Percentiles rank a stretch among this genome's conserved stretches.
Evolutionary conservation across 1,140 invertebrate species (phyloP).

Genomic region (Melipona quadrifasciata): DNA sequence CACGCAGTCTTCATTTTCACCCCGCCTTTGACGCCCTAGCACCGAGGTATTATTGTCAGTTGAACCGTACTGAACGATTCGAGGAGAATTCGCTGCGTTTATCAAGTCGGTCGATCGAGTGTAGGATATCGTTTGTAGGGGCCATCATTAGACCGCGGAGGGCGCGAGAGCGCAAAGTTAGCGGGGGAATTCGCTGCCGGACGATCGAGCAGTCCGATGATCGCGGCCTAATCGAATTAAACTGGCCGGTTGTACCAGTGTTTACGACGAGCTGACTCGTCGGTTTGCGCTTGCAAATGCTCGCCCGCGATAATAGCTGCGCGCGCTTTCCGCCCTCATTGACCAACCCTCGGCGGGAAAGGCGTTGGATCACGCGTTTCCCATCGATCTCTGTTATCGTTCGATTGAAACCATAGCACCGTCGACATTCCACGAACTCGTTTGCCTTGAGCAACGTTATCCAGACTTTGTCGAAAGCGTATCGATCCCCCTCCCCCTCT

Average conservation of each 20-base stretch:
- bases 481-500: too few relatives aligned
- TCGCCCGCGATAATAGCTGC: slow-evolving; percentile 57
- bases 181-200: slow-evolving; percentile 56
- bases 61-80: not conserved
- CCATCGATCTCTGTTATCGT: slow-evolving; percentile 54
- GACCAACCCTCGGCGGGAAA: slow-evolving; percentile 18
- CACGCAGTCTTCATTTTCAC: not conserved
- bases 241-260: slow-evolving; percentile 53
- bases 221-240: slow-evolving; percentile 71
- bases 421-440: not conserved
- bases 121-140: slow-evolving; percentile 2
- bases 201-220: slow-evolving; percentile 68
- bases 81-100: not conserved
- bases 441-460: not conserved
- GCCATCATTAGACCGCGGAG: slow-evolving; percentile 8
- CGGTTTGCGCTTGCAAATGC: slow-evolving; percentile 59
- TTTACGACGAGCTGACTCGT: slow-evolving; percentile 70
- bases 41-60: not conserved
- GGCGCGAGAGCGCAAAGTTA: slow-evolving; percentile 37
- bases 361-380: slow-evolving; percentile 33
- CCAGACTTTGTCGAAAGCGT: not conserved
- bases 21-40: not conserved
- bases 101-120: not conserved
- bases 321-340: slow-evolving; percentile 10
- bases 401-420: slow-evolving; percentile 31